Evolutionary conservation across 2,888 invertebrate species (phyloP), one percentile per base, ranked within the genome.

Genomic region (Epirrita christyi): DNA sequence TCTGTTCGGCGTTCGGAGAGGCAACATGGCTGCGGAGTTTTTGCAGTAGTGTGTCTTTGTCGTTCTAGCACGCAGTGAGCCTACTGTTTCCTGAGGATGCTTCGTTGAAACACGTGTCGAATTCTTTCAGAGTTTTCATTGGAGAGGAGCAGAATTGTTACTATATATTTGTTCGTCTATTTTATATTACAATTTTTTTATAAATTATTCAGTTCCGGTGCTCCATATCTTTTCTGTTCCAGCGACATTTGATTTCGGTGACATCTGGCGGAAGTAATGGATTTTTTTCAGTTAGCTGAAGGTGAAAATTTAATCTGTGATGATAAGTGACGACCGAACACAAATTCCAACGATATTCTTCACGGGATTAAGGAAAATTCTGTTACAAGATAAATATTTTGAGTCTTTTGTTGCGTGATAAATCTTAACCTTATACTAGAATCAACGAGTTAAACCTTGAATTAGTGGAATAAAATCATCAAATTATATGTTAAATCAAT

Each of bases 191-290:
- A n/a, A n/a, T n/a, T n/a, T n/a, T n/a, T n/a, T n/a, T 21, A 4
- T 3, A 21, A 21, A 21, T 21, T 2, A 3, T 21, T 21, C 21
- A 21, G 21, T 40, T 15, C 15, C 2, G 13, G 15, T 21, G 49
- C 82, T 88, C 85, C 64, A 79, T 38, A 2, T 48, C 57, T 56
- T 60, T 66, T 43, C 0, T 83, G 71, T 81, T 71, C 84, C 48
- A 75, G 69, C 81, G 87, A 85, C 88, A 86, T 88, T 90, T 90
- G 91, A 91, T 89, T 88, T 84, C 79, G 78, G 91, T 85, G 91
- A 91, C 91, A 92, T 91, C 91, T 90, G 91, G 91, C 88, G 92
- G 90, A 91, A 92, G 81, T 92, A 92, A 92, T 92, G 86, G 92
- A 85, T 92, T 92, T 91, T 21, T 92, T 92, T 91, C 92, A 92